These are phyloP conservation scores for Reticulitermes speratus DNA, from an alignment of 1,140 invertebrate genomes.

Conservation along the genomic window DNA sequence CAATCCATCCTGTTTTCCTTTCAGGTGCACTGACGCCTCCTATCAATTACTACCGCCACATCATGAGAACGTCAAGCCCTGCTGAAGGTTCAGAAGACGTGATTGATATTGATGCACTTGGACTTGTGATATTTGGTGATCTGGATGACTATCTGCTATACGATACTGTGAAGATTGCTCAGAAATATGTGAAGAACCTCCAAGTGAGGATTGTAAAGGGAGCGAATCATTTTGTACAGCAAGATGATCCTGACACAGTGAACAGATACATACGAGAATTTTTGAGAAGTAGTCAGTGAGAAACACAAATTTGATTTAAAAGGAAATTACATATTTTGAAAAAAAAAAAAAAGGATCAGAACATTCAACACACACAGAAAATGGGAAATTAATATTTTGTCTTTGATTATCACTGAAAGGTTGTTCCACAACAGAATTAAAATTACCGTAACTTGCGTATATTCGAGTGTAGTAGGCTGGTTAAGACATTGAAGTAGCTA, in stretches of 20 bases:
- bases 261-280: slow-evolving; percentile 61
- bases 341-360: too few species aligned
- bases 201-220: slow-evolving; percentile 52
- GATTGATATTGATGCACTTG: slow-evolving; percentile 37
- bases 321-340: too few species aligned
- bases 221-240: slow-evolving; percentile 62
- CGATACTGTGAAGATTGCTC: slow-evolving; percentile 50
- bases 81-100: background rate
- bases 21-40: slow-evolving; percentile 56
- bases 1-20: slow-evolving; percentile 30
- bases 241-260: slow-evolving; percentile 59
- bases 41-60: slow-evolving; percentile 60
- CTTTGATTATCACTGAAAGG: too few species aligned
- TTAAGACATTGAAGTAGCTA: too few species aligned
- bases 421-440: too few species aligned
- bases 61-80: background rate
- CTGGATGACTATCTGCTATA: slow-evolving; percentile 54
- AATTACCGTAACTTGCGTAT: too few species aligned
- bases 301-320: background rate
- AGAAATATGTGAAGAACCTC: slow-evolving; percentile 50
- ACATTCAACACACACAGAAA: too few species aligned
- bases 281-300: slow-evolving; percentile 44
- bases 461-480: too few species aligned
- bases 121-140: slow-evolving; percentile 56
- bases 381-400: too few species aligned